These are phyloP conservation scores for Acronicta aceris DNA, from an alignment of 2,888 invertebrate genomes.

Conservation along the genomic window DNA sequence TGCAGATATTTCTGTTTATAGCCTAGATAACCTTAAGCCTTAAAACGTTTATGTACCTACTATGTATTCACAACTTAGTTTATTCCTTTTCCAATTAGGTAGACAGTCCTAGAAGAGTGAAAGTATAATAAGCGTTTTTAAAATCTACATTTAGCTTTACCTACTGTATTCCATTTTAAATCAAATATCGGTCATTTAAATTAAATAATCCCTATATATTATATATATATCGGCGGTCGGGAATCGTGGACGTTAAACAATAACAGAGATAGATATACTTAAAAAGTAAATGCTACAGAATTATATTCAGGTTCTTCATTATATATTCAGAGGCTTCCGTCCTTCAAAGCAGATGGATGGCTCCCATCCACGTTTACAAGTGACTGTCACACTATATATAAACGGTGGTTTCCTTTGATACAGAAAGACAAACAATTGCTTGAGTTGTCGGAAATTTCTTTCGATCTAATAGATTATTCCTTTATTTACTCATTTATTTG, in stretches of 20 bases:
- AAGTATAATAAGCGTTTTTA: background rate
- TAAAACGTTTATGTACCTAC: constrained; percentile 3
- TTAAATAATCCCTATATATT: constrained; percentile 1
- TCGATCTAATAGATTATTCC: background rate
- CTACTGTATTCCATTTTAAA: background rate
- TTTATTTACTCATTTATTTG: background rate
- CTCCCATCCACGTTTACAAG: constrained; percentile 57
- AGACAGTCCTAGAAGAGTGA: background rate
- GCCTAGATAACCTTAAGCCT: constrained; percentile 11
- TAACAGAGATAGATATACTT: constrained; percentile 14
- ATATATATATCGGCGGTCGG: background rate
- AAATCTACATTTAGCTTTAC: background rate
- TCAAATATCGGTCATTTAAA: constrained; percentile 1
- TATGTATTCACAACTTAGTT: background rate
- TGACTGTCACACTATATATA: constrained; percentile 19
- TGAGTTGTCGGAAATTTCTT: constrained; percentile 4
- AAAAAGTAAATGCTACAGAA: constrained; percentile 11
- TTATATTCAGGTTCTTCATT: constrained; percentile 44
- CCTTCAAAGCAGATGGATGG: constrained; percentile 59
- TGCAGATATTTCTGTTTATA: constrained; percentile 16
- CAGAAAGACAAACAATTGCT: constrained; percentile 3
- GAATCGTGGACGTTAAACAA: constrained; percentile 17
- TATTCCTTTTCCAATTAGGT: background rate
- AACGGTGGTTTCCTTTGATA: background rate
- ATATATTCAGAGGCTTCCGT: constrained; percentile 58